These are phyloP conservation scores for Holacanthella duospinosa DNA, from an alignment of 2,888 invertebrate species.

Conservation along the genomic window DNA sequence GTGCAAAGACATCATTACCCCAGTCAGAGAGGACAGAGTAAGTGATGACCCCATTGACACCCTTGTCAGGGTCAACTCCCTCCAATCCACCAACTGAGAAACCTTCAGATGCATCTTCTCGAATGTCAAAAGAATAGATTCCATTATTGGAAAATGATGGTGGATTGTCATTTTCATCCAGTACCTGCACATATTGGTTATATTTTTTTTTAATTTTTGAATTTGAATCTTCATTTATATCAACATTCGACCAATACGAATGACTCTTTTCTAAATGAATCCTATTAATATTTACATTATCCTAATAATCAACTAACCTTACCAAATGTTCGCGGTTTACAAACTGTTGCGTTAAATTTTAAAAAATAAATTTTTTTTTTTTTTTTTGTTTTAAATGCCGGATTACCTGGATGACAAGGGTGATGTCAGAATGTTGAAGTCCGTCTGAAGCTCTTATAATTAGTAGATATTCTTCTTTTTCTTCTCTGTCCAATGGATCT, in stretches of 20 bases:
- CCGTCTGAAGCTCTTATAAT: constrained; percentile 79
- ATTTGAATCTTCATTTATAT: no score
- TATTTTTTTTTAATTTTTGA: neutral
- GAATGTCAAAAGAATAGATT: constrained; percentile 82
- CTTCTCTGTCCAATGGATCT: constrained; percentile 74
- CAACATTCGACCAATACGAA: no score
- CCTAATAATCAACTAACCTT: no score
- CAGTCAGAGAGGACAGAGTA: constrained; percentile 86
- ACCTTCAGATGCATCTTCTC: constrained; percentile 76
- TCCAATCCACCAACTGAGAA: constrained; percentile 74
- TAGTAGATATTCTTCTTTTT: constrained; percentile 64
- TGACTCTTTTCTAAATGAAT: no score
- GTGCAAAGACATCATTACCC: constrained; percentile 88
- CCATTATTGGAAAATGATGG: constrained; percentile 68
- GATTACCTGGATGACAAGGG: neutral
- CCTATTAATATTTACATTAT: no score
- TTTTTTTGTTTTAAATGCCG: neutral
- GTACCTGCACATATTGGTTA: constrained; percentile 52
- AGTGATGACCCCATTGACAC: constrained; percentile 75
- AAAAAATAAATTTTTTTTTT: neutral
- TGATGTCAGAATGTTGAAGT: constrained; percentile 58
- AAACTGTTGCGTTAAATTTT: no score
- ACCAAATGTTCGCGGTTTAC: no score
- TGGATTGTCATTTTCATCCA: constrained; percentile 90
- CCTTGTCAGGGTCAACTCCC: constrained; percentile 75